A percentile compares a stretch with the other conserved stretches of the same genome.
phyloP scores from a whole-genome alignment of 1,140 invertebrate genomes.

The Battus philenor region DNA sequence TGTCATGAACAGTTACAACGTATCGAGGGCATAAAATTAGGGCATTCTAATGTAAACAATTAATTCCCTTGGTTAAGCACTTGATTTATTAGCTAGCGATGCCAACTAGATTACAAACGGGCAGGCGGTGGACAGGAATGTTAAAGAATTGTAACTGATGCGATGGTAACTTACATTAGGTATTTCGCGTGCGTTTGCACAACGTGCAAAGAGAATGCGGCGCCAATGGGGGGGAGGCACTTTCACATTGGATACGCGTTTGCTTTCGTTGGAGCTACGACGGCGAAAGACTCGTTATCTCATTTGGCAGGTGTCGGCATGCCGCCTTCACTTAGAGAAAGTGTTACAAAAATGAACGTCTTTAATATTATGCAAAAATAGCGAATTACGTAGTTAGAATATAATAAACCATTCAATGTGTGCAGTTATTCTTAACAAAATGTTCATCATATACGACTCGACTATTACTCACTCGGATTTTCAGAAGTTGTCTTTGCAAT shows the following conservation, averaged over 20 bases:
- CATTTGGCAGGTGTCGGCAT: conserved; percentile 63
- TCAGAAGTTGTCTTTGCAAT: conserved; percentile 49
- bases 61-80: too few relatives aligned
- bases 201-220: conserved; percentile 55
- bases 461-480: conserved; percentile 24
- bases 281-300: conserved; percentile 49
- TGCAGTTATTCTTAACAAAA: too few relatives aligned
- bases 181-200: conserved; percentile 60
- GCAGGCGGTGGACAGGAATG: background rate
- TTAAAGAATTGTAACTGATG: background rate
- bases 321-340: conserved; percentile 53
- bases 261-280: conserved; percentile 60
- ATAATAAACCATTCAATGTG: too few relatives aligned
- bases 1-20: conserved; percentile 33
- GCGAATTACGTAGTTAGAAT: conserved; percentile 10
- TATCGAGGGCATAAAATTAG: conserved; percentile 4
- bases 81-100: too few relatives aligned
- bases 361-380: conserved; percentile 45
- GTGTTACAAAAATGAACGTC: conserved; percentile 54
- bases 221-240: conserved; percentile 34
- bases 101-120: too few relatives aligned
- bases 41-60: conserved; percentile 1
- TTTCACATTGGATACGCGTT: conserved; percentile 60
- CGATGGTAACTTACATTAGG: conserved; percentile 15
- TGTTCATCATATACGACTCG: too few relatives aligned